phyloP scores from a whole-genome alignment of 2,888 invertebrate species.

The Pheosia tremula region DNA sequence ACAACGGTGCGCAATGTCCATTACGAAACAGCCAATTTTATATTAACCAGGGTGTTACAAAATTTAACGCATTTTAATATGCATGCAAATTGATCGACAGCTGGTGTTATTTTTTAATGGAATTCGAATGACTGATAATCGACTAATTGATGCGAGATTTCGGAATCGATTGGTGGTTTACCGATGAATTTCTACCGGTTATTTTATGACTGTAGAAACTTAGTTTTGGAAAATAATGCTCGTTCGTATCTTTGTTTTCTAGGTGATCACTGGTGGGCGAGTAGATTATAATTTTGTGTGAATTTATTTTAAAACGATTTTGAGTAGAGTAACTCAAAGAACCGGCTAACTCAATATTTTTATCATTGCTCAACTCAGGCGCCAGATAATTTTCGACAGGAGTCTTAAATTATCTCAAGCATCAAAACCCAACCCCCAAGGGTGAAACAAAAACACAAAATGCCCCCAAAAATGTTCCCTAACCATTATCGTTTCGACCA shows the following conservation, averaged over 20 bases:
- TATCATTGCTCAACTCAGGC: neutral
- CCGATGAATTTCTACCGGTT: too few species aligned
- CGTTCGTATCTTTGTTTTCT: too few species aligned
- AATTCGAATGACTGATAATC: constrained; percentile 17
- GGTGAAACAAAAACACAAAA: constrained; percentile 39
- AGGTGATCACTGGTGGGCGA: too few species aligned
- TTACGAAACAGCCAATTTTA: constrained; percentile 51
- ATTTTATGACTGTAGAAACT: too few species aligned
- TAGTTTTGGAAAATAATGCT: too few species aligned
- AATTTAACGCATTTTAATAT: constrained; percentile 57
- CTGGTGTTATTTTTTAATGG: constrained; percentile 21
- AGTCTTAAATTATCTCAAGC: constrained; percentile 35
- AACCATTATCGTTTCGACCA: constrained; percentile 41
- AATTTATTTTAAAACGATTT: too few species aligned
- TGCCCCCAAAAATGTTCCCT: constrained; percentile 31
- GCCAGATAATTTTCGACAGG: constrained; percentile 8
- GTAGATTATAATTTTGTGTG: too few species aligned
- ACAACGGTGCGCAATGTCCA: constrained; percentile 56
- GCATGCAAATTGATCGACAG: constrained; percentile 44
- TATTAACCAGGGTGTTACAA: constrained; percentile 46
- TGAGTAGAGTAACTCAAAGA: too few species aligned
- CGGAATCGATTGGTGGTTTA: too few species aligned
- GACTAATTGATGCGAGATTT: neutral
- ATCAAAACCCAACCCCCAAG: constrained; percentile 41
- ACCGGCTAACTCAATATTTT: neutral